A percentile compares a stretch with the other conserved stretches of the same genome.
These are phyloP conservation scores for Dipodomys stephensi DNA, from an alignment of 2,113 vertebrate genomes.

Conservation along the genomic window DNA sequence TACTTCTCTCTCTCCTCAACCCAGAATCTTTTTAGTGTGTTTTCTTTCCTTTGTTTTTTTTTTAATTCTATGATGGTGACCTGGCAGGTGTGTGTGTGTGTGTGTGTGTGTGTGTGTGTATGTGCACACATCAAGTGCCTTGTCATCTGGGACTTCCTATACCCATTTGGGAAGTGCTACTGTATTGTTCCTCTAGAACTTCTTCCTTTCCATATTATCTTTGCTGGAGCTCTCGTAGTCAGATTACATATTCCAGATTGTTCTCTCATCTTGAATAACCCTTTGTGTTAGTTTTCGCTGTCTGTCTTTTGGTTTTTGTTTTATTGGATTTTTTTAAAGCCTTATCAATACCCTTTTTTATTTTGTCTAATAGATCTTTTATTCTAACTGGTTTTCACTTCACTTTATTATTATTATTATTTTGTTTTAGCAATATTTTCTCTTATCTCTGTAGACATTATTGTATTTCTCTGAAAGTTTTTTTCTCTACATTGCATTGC, in stretches of 20 bases:
- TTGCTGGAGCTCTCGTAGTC: background rate
- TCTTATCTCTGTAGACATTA: background rate
- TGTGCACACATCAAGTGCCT: background rate
- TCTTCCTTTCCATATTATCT: background rate
- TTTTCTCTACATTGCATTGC: background rate
- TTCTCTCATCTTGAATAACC: slow-evolving; percentile 28
- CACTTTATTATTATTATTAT: background rate
- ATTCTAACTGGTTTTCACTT: background rate
- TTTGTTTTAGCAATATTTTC: background rate
- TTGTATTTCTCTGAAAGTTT: background rate
- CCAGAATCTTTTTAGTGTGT: background rate
- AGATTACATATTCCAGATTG: background rate
- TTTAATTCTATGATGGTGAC: too few relatives aligned
- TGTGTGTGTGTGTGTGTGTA: too few relatives aligned
- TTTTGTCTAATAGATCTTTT: background rate
- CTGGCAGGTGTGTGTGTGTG: too few relatives aligned
- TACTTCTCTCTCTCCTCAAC: background rate
- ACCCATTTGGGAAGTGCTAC: background rate
- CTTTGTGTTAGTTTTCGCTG: background rate
- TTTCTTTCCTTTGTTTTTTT: background rate
- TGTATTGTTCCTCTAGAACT: background rate
- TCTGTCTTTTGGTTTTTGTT: slow-evolving; percentile 40
- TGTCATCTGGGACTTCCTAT: background rate
- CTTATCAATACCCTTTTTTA: background rate
- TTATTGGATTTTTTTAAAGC: background rate